phyloP scores from a whole-genome alignment of 2,113 vertebrate genomes.

The Propithecus coquereli region DNA sequence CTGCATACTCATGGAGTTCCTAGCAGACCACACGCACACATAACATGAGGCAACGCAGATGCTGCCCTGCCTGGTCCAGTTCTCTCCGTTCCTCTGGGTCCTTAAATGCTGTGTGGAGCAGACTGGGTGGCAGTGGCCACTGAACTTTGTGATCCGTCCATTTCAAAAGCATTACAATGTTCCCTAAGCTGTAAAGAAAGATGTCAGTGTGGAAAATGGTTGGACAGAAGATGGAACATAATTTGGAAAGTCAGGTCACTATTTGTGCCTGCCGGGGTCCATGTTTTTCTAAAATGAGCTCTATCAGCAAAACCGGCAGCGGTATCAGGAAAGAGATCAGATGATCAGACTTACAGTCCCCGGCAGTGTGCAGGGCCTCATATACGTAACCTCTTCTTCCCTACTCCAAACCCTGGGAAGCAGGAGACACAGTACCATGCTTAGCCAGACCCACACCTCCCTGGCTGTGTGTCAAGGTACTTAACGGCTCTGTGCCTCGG shows the following conservation, averaged over 20 bases:
- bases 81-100: not conserved
- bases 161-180: not conserved
- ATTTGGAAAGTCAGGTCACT: not conserved
- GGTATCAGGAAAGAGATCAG: not conserved
- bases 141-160: not conserved
- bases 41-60: rapidly evolving
- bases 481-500: not conserved
- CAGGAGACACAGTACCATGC: rapidly evolving
- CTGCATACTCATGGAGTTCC: rapidly evolving
- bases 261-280: not conserved
- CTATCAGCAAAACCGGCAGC: not conserved
- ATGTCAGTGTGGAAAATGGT: not conserved
- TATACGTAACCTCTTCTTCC: not conserved
- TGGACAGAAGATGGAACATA: not conserved
- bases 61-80: not conserved
- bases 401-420: not conserved
- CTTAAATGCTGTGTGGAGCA: not conserved
- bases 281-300: not conserved
- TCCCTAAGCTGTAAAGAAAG: not conserved
- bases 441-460: not conserved
- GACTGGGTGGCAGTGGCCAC: not conserved
- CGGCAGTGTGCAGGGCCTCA: rapidly evolving
- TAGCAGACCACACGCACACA: rapidly evolving
- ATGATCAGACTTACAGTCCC: not conserved
- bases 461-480: not conserved